A percentile compares a stretch with the other conserved stretches of the same genome.
These are phyloP conservation scores for Elephas maximus DNA, from an alignment of 2,113 vertebrate species.

Conservation along the genomic window DNA sequence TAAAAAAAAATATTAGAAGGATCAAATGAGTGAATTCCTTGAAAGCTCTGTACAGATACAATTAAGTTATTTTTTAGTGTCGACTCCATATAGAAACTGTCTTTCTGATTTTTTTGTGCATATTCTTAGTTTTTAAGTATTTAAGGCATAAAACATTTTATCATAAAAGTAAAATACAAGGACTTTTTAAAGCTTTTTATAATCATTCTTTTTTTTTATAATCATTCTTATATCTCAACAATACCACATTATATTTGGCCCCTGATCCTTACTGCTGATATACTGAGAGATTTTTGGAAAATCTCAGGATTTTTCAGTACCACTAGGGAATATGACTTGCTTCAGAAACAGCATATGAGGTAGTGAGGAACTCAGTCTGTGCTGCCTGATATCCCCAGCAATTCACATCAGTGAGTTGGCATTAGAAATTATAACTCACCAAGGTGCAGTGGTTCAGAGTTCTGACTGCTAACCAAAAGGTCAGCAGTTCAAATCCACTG, in stretches of 20 bases:
- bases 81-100: neutral
- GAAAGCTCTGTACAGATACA: neutral
- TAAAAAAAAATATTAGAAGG: too few species aligned
- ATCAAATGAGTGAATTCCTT: neutral
- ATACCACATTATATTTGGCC: neutral
- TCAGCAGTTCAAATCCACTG: too few species aligned
- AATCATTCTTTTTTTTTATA: neutral
- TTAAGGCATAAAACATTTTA: neutral
- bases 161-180: conserved; percentile 29
- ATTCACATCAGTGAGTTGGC: neutral
- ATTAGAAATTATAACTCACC: neutral
- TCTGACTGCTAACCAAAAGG: too few species aligned
- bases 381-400: neutral
- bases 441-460: too few species aligned
- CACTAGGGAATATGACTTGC: neutral
- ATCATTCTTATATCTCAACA: neutral
- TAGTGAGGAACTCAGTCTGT: neutral
- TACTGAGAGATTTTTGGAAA: neutral
- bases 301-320: neutral
- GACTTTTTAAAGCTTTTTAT: neutral
- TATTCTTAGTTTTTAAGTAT: conserved; percentile 10
- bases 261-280: neutral
- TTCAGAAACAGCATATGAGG: neutral
- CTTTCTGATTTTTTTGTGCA: neutral
- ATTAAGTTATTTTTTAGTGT: neutral